A percentile compares a stretch with the other conserved stretches of the same genome.
phyloP scores from a whole-genome alignment of 2,797 vertebrate genomes.

The Channa striata region DNA sequence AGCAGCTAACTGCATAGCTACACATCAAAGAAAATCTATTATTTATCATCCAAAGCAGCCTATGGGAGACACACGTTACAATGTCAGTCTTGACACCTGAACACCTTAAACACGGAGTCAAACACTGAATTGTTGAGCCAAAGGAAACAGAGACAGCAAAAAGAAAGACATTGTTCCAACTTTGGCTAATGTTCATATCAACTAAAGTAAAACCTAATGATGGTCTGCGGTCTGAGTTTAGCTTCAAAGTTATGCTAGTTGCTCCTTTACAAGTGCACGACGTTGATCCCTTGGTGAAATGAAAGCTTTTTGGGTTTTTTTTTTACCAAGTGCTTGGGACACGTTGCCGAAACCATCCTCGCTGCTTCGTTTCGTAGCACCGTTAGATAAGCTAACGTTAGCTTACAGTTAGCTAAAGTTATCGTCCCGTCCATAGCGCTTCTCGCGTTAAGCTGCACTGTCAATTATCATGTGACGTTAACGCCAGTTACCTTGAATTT shows the following conservation, averaged over 20 bases:
- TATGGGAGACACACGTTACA: too few relatives aligned
- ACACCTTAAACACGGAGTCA: too few relatives aligned
- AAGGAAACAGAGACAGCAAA: too few relatives aligned
- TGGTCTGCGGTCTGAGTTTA: background rate
- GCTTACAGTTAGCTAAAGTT: constrained; percentile 9
- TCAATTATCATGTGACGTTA: fast-evolving
- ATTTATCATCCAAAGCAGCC: too few relatives aligned
- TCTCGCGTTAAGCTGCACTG: too few relatives aligned
- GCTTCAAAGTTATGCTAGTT: constrained; percentile 11
- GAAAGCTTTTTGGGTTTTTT: background rate
- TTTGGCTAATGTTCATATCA: background rate
- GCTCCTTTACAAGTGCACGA: fast-evolving
- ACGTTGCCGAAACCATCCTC: background rate
- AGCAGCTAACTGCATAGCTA: too few relatives aligned
- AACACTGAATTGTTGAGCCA: too few relatives aligned
- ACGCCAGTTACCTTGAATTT: constrained; percentile 24
- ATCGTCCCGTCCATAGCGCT: background rate
- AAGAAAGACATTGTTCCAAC: too few relatives aligned
- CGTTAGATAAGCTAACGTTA: constrained; percentile 46
- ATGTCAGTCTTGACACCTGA: too few relatives aligned
- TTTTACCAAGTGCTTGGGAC: background rate
- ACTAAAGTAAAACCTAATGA: background rate
- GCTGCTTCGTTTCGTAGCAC: too few relatives aligned
- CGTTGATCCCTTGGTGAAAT: fast-evolving
- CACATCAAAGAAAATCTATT: too few relatives aligned